Conservation (phyloP, 2,797 vertebrate genomes). For the Myotis pilosus region DNA sequence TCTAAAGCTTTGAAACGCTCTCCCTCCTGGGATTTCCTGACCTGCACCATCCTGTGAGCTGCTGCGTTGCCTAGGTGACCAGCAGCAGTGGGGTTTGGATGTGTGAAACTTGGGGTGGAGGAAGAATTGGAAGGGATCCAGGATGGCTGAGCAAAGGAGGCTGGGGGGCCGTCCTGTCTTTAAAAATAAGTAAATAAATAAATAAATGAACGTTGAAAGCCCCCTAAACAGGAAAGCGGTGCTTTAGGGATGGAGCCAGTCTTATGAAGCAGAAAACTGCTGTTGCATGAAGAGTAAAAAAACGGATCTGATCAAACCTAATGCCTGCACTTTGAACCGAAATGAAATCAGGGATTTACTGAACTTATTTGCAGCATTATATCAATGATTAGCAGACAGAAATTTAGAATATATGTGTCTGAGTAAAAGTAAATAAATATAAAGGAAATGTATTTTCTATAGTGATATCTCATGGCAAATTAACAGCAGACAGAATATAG, state of each 20-base stretch:
- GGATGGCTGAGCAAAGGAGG: neutral
- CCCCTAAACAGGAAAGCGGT: neutral
- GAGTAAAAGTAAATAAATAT: neutral
- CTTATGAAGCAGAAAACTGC: neutral
- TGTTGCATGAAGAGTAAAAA: neutral
- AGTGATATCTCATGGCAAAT: neutral
- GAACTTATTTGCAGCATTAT: neutral
- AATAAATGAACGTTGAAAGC: neutral
- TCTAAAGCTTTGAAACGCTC: constrained; percentile 30
- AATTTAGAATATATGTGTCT: neutral
- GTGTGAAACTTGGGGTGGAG: constrained; percentile 42
- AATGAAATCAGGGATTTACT: constrained; percentile 8
- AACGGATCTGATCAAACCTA: neutral
- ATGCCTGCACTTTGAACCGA: neutral
- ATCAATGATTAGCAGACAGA: neutral
- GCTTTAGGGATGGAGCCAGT: neutral
- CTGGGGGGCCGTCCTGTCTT: neutral
- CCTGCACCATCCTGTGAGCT: constrained; percentile 46
- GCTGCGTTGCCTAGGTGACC: constrained; percentile 68
- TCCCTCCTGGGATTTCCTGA: constrained; percentile 21
- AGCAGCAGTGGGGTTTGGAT: neutral
- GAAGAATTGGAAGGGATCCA: constrained; percentile 46
- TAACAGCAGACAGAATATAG: neutral
- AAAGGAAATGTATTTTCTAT: neutral
- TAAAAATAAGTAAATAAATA: neutral